Percentiles rank a stretch among this genome's conserved stretches.
Evolutionary conservation across 2,888 invertebrate species (phyloP).

Genomic region (Drosophila neoperkinsi): DNA sequence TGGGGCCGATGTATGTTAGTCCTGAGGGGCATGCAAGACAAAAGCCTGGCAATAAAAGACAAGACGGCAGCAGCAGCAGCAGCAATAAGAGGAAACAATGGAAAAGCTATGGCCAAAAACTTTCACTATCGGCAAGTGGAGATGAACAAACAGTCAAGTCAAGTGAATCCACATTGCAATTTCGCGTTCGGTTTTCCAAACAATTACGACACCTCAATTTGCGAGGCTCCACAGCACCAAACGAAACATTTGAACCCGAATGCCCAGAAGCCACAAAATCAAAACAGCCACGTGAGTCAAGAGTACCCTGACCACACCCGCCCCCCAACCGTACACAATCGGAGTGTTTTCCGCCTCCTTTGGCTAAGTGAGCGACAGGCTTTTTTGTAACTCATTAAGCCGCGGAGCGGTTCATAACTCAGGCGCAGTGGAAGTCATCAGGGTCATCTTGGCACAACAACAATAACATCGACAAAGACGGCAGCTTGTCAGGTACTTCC

Average conservation of each 20-base stretch:
- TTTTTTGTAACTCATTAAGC: constrained; percentile 68
- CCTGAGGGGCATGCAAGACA: constrained; percentile 40
- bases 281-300: constrained; percentile 51
- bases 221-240: constrained; percentile 7
- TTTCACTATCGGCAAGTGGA: constrained; percentile 71
- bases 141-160: constrained; percentile 42
- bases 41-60: constrained; percentile 18
- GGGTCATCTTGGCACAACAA: constrained; percentile 45
- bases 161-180: constrained; percentile 42
- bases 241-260: constrained; percentile 7
- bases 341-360: constrained; percentile 35
- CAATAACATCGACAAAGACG: constrained; percentile 3
- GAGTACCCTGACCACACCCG: not conserved
- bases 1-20: constrained; percentile 9
- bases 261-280: constrained; percentile 78
- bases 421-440: constrained; percentile 43
- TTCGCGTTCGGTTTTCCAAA: constrained; percentile 39
- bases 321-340: too few species aligned
- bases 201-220: constrained; percentile 81
- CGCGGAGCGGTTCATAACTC: constrained; percentile 77
- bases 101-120: constrained; percentile 54
- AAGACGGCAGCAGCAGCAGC: constrained; percentile 14
- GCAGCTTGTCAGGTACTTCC: constrained; percentile 57
- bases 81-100: constrained; percentile 49
- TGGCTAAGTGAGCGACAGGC: constrained; percentile 36